Conservation (phyloP, 2,797 vertebrate species). For the Phoebastria nigripes region DNA sequence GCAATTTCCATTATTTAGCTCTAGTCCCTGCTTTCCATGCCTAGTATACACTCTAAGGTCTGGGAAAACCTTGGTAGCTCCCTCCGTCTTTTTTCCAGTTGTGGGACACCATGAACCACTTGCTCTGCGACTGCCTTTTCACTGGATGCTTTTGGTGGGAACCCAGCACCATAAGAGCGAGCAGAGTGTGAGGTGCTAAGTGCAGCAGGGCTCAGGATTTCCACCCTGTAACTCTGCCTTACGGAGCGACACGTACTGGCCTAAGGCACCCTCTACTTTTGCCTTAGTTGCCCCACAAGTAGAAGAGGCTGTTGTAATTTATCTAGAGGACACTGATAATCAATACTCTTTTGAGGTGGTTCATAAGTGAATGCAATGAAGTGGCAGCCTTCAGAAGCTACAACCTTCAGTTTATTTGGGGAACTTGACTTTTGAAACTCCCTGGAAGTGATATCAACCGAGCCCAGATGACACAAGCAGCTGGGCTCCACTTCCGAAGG, state of each 20-base stretch:
- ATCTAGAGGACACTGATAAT: neutral
- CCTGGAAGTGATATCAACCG: neutral
- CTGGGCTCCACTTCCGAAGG: constrained; percentile 1
- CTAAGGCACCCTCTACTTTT: neutral
- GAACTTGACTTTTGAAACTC: neutral
- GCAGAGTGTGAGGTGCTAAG: neutral
- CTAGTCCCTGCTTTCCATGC: neutral
- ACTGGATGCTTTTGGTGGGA: neutral
- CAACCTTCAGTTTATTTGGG: neutral
- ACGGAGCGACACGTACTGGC: accelerated
- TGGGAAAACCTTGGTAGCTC: neutral
- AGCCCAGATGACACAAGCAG: neutral
- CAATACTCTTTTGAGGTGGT: neutral
- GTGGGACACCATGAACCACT: neutral
- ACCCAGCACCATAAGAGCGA: neutral
- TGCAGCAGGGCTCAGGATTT: neutral
- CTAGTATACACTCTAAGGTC: neutral
- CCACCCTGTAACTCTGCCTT: neutral
- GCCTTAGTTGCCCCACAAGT: neutral
- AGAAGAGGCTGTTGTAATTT: neutral
- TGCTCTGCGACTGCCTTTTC: neutral
- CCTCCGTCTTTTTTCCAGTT: neutral
- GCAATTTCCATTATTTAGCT: neutral
- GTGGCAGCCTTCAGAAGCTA: neutral
- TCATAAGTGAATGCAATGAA: neutral